phyloP scores from a whole-genome alignment of 2,113 vertebrate genomes.

The Psammodynastes pulverulentus region DNA sequence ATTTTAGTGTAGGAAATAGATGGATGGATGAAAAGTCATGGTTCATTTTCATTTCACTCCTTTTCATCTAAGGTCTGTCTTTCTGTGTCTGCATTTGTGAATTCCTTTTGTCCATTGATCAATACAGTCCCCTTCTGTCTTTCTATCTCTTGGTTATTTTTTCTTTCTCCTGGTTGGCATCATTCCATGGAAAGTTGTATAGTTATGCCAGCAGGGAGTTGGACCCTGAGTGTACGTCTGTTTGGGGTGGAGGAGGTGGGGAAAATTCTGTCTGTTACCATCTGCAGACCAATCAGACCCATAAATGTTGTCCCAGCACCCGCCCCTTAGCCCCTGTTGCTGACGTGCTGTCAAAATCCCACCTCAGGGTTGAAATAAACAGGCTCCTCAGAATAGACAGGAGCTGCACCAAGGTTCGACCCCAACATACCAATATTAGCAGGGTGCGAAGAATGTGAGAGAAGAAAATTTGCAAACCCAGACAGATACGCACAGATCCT shows the following conservation, averaged over 20 bases:
- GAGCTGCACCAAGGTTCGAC: slow-evolving; percentile 34
- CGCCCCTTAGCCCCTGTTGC: background rate
- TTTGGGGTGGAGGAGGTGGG: background rate
- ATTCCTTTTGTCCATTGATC: slow-evolving; percentile 26
- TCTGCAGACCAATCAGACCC: slow-evolving; percentile 11
- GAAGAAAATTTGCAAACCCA: slow-evolving; percentile 78
- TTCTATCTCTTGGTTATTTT: slow-evolving; percentile 26
- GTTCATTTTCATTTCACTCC: background rate
- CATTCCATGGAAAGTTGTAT: slow-evolving; percentile 13
- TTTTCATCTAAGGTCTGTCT: background rate
- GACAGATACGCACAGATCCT: slow-evolving; percentile 34
- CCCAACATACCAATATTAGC: slow-evolving; percentile 75
- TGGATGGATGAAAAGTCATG: background rate
- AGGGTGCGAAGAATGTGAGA: slow-evolving; percentile 84
- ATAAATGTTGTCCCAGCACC: background rate
- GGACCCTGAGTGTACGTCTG: background rate
- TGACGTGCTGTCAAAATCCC: slow-evolving; percentile 24
- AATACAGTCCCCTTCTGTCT: slow-evolving; percentile 19
- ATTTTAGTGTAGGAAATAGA: background rate
- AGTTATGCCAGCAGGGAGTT: slow-evolving; percentile 23
- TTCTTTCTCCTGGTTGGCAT: background rate
- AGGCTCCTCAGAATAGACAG: slow-evolving; percentile 17
- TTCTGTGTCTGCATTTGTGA: background rate
- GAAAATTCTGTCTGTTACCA: background rate
- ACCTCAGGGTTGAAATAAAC: slow-evolving; percentile 22